Base-by-base conservation (phyloP, 1,140 invertebrate genomes). In the Triops longicaudatus region DNA sequence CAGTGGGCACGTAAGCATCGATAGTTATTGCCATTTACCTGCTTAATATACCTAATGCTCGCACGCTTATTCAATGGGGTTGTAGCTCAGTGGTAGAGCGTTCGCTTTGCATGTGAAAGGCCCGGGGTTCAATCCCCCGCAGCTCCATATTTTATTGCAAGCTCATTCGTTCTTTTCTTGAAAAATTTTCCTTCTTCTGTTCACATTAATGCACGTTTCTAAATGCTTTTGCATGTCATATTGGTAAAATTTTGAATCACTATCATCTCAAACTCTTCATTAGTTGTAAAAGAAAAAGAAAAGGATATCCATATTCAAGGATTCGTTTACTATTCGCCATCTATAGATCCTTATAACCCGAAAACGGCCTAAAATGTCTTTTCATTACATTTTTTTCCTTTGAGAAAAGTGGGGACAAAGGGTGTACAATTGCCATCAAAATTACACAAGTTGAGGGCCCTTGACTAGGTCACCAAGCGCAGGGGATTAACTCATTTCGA, bases 41-140 rank as follows among this genome's bases (percentile, higher is more conserved):
- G 14, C 9, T 63, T 1, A 63, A 63, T 0, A 0, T 63, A 22
- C 0, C 50, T 31, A 78, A 63, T 4, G 1, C 4, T 73, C 0
- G 12, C 12, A 1, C 10, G 3, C 7, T 37, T 22, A 0, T n/a
- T n/a, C 63, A 63, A 41, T 0, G 89, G 89, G 89, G 89, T 88
- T 90, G 88, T 90, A 90, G 88, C 89, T 90, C 89, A 90, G 89
- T 90, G 91, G 92, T 93, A 93, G 92, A 92, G 91, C 91, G 92
- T 91, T 92, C 91, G 92, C 91, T 93, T 93, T 91, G 92, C 92
- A 93, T 93, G 91, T 92, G 91, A 92, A 91, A 93, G 91, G 91
- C 90, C 91, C 91, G 89, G 91, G 91, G 91, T 92, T 92, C 91
- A 89, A 92, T 92, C 90, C 91, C 88, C 88, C 85, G 88, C 87